These are phyloP conservation scores for Pygathrix nemaeus DNA, from an alignment of 2,113 vertebrate species.

Conservation along the genomic window DNA sequence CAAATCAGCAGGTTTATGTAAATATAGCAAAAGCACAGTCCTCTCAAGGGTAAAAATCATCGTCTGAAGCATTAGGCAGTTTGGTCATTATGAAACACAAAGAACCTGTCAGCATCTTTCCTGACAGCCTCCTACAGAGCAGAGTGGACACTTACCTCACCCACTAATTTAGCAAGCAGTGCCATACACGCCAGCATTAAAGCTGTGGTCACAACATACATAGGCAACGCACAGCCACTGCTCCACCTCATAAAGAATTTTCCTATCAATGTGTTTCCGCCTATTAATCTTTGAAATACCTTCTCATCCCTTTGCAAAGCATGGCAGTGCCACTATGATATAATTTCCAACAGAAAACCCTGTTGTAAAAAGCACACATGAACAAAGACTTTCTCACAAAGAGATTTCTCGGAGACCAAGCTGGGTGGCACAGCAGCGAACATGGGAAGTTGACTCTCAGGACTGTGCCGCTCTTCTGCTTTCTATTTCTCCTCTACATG, in stretches of 20 bases:
- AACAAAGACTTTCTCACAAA: constrained; percentile 36
- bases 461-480: neutral
- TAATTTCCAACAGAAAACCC: neutral
- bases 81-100: constrained; percentile 49
- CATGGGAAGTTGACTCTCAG: neutral
- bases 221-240: neutral
- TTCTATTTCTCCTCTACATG: neutral
- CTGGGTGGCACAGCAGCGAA: neutral
- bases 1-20: constrained; percentile 57
- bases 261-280: neutral
- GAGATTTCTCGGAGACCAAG: neutral
- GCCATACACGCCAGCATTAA: neutral
- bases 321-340: neutral
- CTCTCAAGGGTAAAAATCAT: constrained; percentile 53
- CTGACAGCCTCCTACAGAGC: constrained; percentile 15
- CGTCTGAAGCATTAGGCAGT: constrained; percentile 43
- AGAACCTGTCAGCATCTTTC: neutral
- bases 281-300: constrained; percentile 25
- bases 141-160: neutral
- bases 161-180: neutral
- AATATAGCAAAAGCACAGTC: neutral
- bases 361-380: neutral
- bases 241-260: neutral
- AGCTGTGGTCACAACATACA: neutral
- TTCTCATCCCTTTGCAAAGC: neutral